Base-by-base conservation (phyloP, 2,797 vertebrate species). In the Platalea minor region DNA sequence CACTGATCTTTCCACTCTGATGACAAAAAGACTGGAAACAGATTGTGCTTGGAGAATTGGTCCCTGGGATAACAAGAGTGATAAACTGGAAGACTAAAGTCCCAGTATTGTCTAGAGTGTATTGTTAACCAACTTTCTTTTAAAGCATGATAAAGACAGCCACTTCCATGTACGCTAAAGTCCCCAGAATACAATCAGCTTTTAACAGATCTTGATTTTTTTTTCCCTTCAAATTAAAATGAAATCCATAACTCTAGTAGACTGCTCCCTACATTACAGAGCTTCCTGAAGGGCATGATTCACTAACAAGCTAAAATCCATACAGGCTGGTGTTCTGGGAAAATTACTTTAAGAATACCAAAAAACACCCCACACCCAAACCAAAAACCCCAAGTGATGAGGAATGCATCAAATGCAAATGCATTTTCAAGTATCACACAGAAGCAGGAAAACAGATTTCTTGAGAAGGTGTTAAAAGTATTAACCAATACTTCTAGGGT, bases 1-100 rank as follows among this genome's bases (percentile, higher is more conserved):
- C 63, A 10, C 51, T 96, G 97, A 98, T 97, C 97, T 97, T 98
- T 97, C 92, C 97, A 95, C 81, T 96, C n/a, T 37, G 61, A 80
- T 84, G 92, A 97, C 95, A 97, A 98, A 97, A 96, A 96, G 88
- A 79, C 87, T 85, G 89, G 88, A 96, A 97, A 94, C 79, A 96
- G 96, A 97, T 96, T 97, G 93, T 91, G 69, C 82, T 89, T 65
- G 87, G 77, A 96, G 94, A 96, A 92, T 93, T 91, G 75, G 77
- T 96, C 83, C 81, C 83, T 88, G 85, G 90, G 76, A 93, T 91
- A 95, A 93, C 83, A 84, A 90, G 78, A 92, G 64, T 53, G 78
- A 90, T 86, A 94, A 97, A 97, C 91, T 91, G 63, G 76, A 85
- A 84, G 79, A 93, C 83, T 80, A 68, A 94, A 85, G 53, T 87